Evolutionary conservation across 2,797 vertebrate species (phyloP).

Genomic region (Dendrocincla fuliginosa): DNA sequence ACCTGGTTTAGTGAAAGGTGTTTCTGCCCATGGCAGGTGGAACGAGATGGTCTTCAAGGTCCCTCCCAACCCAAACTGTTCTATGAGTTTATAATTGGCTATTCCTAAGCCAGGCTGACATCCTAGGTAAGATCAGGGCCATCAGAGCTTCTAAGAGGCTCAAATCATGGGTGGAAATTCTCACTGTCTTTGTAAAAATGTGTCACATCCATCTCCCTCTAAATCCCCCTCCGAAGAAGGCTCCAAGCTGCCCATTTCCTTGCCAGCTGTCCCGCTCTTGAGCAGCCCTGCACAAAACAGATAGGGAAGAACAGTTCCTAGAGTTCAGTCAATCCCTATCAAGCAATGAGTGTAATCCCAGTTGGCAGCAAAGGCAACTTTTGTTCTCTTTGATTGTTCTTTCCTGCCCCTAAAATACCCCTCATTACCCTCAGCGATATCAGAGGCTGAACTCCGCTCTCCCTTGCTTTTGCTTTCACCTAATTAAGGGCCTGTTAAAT

Average conservation of each 20-base stretch:
- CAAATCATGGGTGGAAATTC: background rate
- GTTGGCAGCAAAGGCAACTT: background rate
- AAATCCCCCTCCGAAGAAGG: background rate
- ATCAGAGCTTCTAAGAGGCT: background rate
- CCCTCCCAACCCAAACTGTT: background rate
- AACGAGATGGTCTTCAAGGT: rapidly evolving
- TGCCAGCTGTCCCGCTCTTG: background rate
- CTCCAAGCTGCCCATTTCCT: background rate
- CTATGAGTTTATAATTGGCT: background rate
- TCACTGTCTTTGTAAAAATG: rapidly evolving
- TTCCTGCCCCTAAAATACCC: background rate
- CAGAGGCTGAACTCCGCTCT: background rate
- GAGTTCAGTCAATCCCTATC: background rate
- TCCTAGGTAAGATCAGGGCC: background rate
- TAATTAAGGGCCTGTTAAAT: slow-evolving; percentile 53
- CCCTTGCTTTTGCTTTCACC: background rate
- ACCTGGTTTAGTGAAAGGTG: rapidly evolving
- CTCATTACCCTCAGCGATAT: slow-evolving; percentile 9
- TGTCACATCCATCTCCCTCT: background rate
- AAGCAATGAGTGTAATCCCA: background rate
- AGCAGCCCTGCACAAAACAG: background rate
- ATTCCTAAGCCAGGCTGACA: background rate
- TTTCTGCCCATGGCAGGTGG: background rate
- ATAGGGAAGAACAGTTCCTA: background rate
- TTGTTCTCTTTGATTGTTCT: background rate